Conservation (phyloP, 2,888 invertebrate species). For the Polyommatus iphigenia region DNA sequence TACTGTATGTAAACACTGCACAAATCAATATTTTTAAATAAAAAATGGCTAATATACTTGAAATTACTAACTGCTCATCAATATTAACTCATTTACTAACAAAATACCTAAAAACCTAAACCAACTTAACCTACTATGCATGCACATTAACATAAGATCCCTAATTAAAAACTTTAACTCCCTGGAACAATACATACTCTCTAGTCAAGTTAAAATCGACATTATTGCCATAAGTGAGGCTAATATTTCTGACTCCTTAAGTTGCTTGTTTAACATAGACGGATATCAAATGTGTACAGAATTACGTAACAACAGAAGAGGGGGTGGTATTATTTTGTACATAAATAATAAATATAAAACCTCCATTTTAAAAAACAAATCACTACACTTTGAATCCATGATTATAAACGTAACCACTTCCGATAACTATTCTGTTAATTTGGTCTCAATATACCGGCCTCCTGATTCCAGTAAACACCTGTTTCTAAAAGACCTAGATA, state of each 20-base stretch:
- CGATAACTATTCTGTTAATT: not conserved
- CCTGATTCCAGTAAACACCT: not conserved
- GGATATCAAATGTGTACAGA: constrained; percentile 43
- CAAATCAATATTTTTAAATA: not conserved
- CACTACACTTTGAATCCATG: constrained; percentile 35
- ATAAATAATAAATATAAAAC: constrained; percentile 34
- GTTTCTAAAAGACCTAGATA: too few relatives aligned
- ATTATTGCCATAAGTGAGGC: constrained; percentile 39
- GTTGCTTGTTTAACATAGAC: constrained; percentile 39
- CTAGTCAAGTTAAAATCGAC: constrained; percentile 33
- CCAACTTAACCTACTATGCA: not conserved
- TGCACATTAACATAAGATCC: constrained; percentile 2
- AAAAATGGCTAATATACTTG: constrained; percentile 1
- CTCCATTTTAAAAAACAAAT: constrained; percentile 30
- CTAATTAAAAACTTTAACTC: constrained; percentile 10
- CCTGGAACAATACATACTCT: not conserved
- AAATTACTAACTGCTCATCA: constrained; percentile 35
- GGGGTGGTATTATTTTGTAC: constrained; percentile 41
- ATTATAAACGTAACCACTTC: not conserved
- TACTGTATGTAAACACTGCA: constrained; percentile 1
- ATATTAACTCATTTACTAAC: constrained; percentile 32
- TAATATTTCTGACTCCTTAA: constrained; percentile 38
- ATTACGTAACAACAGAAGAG: constrained; percentile 38
- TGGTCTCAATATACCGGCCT: not conserved
- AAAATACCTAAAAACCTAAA: constrained; percentile 27